Base-by-base conservation (phyloP, 2,888 invertebrate species). In the Apamea monoglypha region DNA sequence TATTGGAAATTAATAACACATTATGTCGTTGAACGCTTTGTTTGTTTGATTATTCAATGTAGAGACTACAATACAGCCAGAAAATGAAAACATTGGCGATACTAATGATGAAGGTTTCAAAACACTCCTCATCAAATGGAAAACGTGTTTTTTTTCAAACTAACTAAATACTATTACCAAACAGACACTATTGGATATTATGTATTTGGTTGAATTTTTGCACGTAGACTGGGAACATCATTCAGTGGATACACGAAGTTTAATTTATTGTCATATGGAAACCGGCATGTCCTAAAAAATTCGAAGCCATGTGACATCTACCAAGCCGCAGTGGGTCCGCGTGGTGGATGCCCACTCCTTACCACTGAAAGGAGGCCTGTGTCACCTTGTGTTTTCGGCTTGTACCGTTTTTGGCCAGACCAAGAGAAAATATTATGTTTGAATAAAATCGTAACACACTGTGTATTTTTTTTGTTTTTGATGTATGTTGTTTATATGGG, bases 1-100 rank as follows among this genome's bases (percentile, higher is more conserved):
- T 68, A 68, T 69, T 63, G 47, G 18, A 63, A 56, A 69, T 83
- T 68, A 47, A 69, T 76, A 47, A 66, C 16, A 47, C 18, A 66
- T 73, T 40, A 18, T 8, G 25, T 16, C 18, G 64, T 12, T 18
- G 36, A 56, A 66, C 18, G 12, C 25, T 40, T 76, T 75, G 32
- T 18, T 36, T 29, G 44, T 18, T 36, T 40, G 10, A 25, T 32
- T 2, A n/a, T n/a, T n/a, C n/a, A 14, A 14, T 59, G 59, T 14
- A 25, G 10, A 56, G n/a, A 59, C n/a, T 5, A 59, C 59, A 59
- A n/a, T 59, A n/a, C n/a, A 59, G n/a, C n/a, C 59, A 5, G n/a
- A n/a, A n/a, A 59, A n/a, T 59, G n/a, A n/a, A 59, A 59, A 59
- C n/a, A n/a, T 14, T 59, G 14, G n/a, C 12, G n/a, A n/a, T 59